Conservation (phyloP, 2,113 vertebrate species). For the Melanotaenia duboulayi region DNA sequence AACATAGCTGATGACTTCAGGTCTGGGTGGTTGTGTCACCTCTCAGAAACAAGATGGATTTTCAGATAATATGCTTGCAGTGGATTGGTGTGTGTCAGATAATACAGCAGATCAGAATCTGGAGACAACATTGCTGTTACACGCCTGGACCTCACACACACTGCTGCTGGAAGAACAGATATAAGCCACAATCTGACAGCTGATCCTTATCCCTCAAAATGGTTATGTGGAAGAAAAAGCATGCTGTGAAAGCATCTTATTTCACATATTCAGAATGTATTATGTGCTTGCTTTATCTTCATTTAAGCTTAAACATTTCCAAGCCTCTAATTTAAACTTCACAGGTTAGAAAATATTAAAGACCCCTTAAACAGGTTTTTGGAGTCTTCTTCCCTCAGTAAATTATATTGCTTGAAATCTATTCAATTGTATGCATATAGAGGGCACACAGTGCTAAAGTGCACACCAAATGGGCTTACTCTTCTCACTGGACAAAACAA, state of each 20-base stretch:
- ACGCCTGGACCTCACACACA: constrained; percentile 75
- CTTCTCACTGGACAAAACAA: background rate
- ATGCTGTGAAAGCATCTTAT: background rate
- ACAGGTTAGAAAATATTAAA: background rate
- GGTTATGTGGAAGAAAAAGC: constrained; percentile 52
- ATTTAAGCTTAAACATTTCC: background rate
- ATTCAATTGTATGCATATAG: background rate
- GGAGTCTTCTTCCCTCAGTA: background rate
- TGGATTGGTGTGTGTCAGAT: constrained; percentile 56
- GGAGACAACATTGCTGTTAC: constrained; percentile 51
- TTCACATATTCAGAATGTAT: background rate
- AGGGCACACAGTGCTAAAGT: background rate
- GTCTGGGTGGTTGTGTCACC: constrained; percentile 21
- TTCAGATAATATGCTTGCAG: constrained; percentile 47
- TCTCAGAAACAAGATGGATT: constrained; percentile 42
- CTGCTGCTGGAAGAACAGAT: constrained; percentile 50
- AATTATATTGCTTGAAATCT: background rate
- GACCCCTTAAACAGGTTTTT: background rate
- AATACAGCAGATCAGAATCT: constrained; percentile 58
- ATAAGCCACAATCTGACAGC: constrained; percentile 62
- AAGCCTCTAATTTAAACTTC: background rate
- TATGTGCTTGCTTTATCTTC: background rate
- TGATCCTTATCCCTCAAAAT: constrained; percentile 68
- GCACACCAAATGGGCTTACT: background rate
- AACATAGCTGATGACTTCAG: constrained; percentile 1